Base-by-base conservation (phyloP, 37 sponge, comb jelly and placozoan species). In the Cliona cf. orientalis region DNA sequence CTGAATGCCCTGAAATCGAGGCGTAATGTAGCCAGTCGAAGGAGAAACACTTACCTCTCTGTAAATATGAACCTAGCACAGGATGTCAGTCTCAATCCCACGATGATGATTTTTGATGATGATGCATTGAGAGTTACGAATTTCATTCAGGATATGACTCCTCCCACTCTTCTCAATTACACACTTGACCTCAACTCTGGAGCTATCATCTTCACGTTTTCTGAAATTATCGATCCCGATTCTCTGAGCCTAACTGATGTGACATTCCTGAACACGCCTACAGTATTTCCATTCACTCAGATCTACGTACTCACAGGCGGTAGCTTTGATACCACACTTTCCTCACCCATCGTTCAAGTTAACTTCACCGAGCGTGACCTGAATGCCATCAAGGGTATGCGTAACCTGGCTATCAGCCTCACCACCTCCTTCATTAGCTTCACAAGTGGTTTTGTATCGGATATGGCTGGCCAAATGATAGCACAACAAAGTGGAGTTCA, bases 171-270 rank as follows among this genome's bases (percentile, higher is more conserved):
- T 23, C 9, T 40, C 6, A 90, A 70, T 56, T 96, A 79, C 59
- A 82, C 89, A 28, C 53, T 96, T 37, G 89, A 96, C 43, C 58
- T 96, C 22, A 75, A 86, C 71, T 69, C 67, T 49, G 86, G 84
- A 23, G 39, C 64, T 19, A 59, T 96, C 1, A 55, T 88, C 28
- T 66, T 96, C 60, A 85, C 83, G 1, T 96, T 96, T 76, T 78
- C 65, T 66, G 97, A 96, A 69, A 58, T 91, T 0, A 75, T 96
- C n/a, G 93, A 96, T 74, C 28, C 72, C 25, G 14, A 12, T 2
- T 83, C 76, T 1, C 63, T 91, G 31, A 46, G 44, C 11, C 63
- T 88, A 9, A 67, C 66, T 32, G 46, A 55, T 2, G 38, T 90
- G 23, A 42, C 62, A 3, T 53, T 90, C 44, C 42, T 46, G 14